A percentile compares a stretch with the other conserved stretches of the same genome.
Conservation (phyloP, 2,113 vertebrate species). For the Urocynchramus pylzowi region DNA sequence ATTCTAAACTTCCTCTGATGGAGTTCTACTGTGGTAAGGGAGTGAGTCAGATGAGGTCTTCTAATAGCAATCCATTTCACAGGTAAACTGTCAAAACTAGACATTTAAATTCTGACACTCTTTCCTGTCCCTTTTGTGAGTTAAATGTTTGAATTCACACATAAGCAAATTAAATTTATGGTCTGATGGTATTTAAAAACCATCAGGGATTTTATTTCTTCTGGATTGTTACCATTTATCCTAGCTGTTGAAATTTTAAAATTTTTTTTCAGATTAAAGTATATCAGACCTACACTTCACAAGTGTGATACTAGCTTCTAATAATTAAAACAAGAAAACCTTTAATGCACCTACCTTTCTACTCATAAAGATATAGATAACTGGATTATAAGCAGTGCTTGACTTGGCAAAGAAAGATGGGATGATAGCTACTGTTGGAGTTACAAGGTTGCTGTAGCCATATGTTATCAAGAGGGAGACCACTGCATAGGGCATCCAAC, state of each 20-base stretch:
- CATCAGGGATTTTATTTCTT: neutral
- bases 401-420: constrained; percentile 90
- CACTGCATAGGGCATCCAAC: constrained; percentile 88
- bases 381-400: constrained; percentile 86
- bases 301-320: neutral
- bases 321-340: neutral
- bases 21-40: neutral
- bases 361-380: constrained; percentile 91
- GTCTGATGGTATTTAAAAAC: neutral
- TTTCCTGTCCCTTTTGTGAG: neutral
- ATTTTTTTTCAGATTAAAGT: neutral
- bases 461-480: constrained; percentile 86
- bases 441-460: constrained; percentile 79
- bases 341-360: constrained; percentile 80
- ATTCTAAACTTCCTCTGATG: neutral
- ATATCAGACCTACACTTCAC: neutral
- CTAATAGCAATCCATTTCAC: neutral
- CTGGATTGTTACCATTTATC: neutral
- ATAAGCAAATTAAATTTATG: neutral
- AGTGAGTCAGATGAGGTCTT: neutral
- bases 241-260: neutral
- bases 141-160: neutral
- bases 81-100: neutral
- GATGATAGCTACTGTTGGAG: constrained; percentile 83
- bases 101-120: neutral